These are phyloP conservation scores for Campoplex capitator DNA, from an alignment of 2,888 invertebrate genomes.

Conservation along the genomic window DNA sequence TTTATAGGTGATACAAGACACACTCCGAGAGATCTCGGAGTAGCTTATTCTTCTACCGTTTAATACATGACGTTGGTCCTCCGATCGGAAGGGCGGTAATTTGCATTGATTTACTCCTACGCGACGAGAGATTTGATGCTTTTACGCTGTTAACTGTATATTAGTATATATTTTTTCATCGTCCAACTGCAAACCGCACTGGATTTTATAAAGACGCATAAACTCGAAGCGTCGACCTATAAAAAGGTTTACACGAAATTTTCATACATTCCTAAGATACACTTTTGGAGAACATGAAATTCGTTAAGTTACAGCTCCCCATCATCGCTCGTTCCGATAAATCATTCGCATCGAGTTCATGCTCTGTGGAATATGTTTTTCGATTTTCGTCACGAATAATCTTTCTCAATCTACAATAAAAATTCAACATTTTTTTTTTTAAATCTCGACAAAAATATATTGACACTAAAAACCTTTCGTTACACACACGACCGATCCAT, in stretches of 20 bases:
- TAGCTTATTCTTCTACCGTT: conserved; percentile 35
- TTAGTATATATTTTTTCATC: background rate
- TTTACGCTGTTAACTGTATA: background rate
- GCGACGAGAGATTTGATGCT: background rate
- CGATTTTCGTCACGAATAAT: background rate
- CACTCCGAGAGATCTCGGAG: conserved; percentile 49
- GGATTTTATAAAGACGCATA: conserved; percentile 19
- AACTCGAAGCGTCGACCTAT: background rate
- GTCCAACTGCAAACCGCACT: background rate
- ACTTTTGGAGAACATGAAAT: background rate
- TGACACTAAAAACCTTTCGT: background rate
- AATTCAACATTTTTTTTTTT: background rate
- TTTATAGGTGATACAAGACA: conserved; percentile 59
- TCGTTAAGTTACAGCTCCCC: background rate
- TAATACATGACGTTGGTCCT: background rate
- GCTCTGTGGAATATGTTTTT: background rate
- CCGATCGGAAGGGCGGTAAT: conserved; percentile 8
- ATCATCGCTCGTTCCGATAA: background rate
- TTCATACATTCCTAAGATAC: background rate
- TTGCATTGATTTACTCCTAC: background rate
- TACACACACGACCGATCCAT: background rate
- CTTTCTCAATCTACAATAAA: background rate
- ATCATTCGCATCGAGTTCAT: background rate
- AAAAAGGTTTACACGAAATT: background rate
- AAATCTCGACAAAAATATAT: background rate